Conservation (phyloP, 2,797 vertebrate species). For the Decapterus maruadsi region DNA sequence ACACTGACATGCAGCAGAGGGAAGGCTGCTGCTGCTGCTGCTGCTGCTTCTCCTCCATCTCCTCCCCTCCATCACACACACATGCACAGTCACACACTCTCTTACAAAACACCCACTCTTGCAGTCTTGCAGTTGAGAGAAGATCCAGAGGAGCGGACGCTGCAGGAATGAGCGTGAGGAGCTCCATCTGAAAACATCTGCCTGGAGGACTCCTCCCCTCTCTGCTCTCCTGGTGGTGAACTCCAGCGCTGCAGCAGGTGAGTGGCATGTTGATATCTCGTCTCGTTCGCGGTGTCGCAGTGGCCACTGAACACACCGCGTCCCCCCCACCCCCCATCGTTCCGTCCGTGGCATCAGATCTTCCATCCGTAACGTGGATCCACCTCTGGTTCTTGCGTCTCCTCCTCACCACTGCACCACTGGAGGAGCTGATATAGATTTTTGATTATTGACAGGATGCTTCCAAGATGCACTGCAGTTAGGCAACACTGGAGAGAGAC, state of each 20-base stretch:
- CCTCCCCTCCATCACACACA: slow-evolving; percentile 28
- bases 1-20: slow-evolving; percentile 59
- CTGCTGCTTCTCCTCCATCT: slow-evolving; percentile 4
- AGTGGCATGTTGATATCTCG: slow-evolving; percentile 64
- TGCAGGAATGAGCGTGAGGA: slow-evolving; percentile 56
- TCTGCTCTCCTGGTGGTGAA: slow-evolving; percentile 4
- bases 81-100: slow-evolving; percentile 13
- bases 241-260: slow-evolving; percentile 78
- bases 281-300: slow-evolving; percentile 51
- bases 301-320: slow-evolving; percentile 15
- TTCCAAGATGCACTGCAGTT: slow-evolving; percentile 55
- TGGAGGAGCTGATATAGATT: slow-evolving; percentile 18
- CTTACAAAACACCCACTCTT: slow-evolving; percentile 31
- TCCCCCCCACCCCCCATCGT: no score
- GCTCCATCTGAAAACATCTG: slow-evolving; percentile 68
- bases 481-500: slow-evolving; percentile 9
- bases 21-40: slow-evolving; percentile 40
- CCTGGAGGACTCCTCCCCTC: slow-evolving; percentile 44
- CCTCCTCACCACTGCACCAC: slow-evolving; percentile 17
- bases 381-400: not conserved
- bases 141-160: slow-evolving; percentile 38
- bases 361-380: slow-evolving; percentile 17
- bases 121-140: slow-evolving; percentile 28
- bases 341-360: slow-evolving; percentile 25
- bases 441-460: slow-evolving; percentile 4